Percentiles rank a stretch among this genome's conserved stretches.
phyloP scores from a whole-genome alignment of 2,888 invertebrate genomes.

The Uropetala carovei region DNA sequence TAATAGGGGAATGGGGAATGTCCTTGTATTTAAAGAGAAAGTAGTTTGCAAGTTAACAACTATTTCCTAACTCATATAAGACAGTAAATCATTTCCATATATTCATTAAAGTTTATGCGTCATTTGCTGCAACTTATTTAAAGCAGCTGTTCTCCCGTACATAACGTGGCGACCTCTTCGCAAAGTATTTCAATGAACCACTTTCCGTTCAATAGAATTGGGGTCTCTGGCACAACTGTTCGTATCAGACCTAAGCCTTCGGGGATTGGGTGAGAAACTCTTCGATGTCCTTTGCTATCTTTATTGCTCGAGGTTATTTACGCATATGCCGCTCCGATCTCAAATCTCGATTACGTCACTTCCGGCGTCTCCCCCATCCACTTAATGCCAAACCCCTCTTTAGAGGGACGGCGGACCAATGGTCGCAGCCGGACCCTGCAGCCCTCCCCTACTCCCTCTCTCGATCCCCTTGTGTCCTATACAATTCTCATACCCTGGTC shows the following conservation, averaged over 20 bases:
- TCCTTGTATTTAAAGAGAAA: too few relatives aligned
- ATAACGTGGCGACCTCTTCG: too few relatives aligned
- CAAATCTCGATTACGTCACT: slow-evolving; percentile 27
- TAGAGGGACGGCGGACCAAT: slow-evolving; percentile 37
- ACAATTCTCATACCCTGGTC: neutral
- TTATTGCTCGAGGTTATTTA: slow-evolving; percentile 42
- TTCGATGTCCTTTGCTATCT: neutral
- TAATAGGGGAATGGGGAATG: too few relatives aligned
- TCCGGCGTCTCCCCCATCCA: slow-evolving; percentile 13
- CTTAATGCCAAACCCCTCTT: neutral
- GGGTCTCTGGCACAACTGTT: neutral
- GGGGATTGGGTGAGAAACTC: neutral
- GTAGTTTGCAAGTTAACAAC: too few relatives aligned
- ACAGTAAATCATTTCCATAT: too few relatives aligned
- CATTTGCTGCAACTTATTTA: too few relatives aligned
- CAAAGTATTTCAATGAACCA: too few relatives aligned
- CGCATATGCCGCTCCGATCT: slow-evolving; percentile 27
- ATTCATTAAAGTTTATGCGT: too few relatives aligned
- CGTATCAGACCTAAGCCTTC: neutral
- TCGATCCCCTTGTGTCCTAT: neutral
- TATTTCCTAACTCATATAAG: too few relatives aligned
- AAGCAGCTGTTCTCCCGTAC: too few relatives aligned
- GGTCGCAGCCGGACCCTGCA: slow-evolving; percentile 6
- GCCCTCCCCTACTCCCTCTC: neutral
- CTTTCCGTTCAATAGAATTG: neutral